Evolutionary conservation across 2,113 vertebrate species (phyloP), one percentile per base, ranked within the genome.

Genomic region (Microcebus tavaratra): DNA sequence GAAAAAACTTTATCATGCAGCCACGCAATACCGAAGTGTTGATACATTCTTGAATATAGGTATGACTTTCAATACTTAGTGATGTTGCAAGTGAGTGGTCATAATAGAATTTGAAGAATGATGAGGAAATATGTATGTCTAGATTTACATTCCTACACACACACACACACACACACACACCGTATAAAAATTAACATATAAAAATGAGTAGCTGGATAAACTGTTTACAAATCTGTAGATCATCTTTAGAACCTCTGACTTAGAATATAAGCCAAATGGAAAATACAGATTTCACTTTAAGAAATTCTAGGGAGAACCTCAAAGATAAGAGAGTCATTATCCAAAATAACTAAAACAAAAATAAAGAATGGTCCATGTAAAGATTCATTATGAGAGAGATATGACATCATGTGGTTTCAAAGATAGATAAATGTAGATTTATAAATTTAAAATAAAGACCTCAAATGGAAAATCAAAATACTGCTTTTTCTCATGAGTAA

Each of bases 281-380:
- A 94, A 96, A 88, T 78, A 57, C 2, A 53, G 61, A 93, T n/a
- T 78, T 85, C 20, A 53, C 31, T 83, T 53, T 92, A 85, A 72
- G 20, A 25, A 83, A 15, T 94, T 83, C 27, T 67, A 73, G 27
- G 73, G 27, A 92, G 36, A 6, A 93, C 20, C 31, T 70, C 31
- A 68, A 85, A 65, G 11, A 73, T 5, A 68, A 92, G 21, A 39
- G n/a, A 31, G 4, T 67, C 48, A 59, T 59, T 80, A 34, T 93
- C 36, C 34, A 53, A 76, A 81, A 88, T 91, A 18, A 29, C 31
- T 76, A 48, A 92, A n/a, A 63, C 12, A 84, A 57, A 90, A 84
- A 84, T 87, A 75, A 88, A 65, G 6, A 88, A 67, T 57, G 6
- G 21, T n/a, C 61, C 73, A 48, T 50, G 23, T 78, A 15, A 59